Evolutionary conservation across 2,797 vertebrate genomes (phyloP).

Genomic region (Hypotaenidia okinawae): DNA sequence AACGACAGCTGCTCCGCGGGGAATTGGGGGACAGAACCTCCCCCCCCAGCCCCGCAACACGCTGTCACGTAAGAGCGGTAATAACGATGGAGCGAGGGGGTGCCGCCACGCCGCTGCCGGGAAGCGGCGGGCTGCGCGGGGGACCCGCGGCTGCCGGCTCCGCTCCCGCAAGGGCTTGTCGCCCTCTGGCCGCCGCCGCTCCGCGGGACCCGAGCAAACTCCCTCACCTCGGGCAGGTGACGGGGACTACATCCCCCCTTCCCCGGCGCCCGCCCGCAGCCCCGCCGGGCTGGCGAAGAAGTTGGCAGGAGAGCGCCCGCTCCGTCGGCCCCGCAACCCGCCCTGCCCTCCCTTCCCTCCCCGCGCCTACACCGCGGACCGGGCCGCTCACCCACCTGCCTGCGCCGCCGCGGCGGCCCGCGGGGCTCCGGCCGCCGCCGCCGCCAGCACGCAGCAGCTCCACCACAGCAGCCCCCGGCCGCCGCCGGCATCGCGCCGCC

Average conservation of each 20-base stretch:
- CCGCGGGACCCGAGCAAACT: conserved; percentile 76
- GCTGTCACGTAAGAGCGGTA: too few species aligned
- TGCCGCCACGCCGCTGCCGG: neutral
- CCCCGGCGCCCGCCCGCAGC: neutral
- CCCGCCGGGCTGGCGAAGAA: conserved; percentile 64
- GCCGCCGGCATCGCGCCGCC: conserved; percentile 16
- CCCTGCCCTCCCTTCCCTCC: too few species aligned
- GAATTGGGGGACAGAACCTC: too few species aligned
- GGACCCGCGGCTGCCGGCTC: neutral
- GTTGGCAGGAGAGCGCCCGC: neutral
- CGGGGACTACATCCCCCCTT: neutral
- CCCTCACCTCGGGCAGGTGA: neutral
- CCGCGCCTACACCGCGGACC: neutral
- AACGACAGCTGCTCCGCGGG: neutral
- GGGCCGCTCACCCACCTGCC: neutral
- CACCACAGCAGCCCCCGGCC: conserved; percentile 38
- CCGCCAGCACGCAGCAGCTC: conserved; percentile 23
- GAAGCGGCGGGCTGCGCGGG: neutral
- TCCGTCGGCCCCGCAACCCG: neutral
- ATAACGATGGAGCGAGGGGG: neutral
- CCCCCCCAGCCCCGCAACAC: neutral
- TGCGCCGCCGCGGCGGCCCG: neutral
- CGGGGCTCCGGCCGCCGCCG: neutral
- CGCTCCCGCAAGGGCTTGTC: conserved; percentile 76
- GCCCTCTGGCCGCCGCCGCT: conserved; percentile 80